Evolutionary conservation across 2,113 vertebrate genomes (phyloP).

Genomic region (Austrofundulus limnaeus): DNA sequence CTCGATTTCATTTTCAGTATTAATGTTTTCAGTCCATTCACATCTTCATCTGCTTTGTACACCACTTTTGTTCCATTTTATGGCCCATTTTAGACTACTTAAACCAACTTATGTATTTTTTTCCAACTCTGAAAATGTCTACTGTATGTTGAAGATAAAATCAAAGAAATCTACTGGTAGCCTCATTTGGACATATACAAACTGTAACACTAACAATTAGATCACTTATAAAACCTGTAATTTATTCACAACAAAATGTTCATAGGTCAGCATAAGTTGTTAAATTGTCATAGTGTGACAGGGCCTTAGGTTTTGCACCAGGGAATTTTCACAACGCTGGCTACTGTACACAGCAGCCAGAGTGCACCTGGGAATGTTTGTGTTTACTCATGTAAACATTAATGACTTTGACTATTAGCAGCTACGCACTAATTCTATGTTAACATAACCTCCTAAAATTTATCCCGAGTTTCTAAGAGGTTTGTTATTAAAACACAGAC

Average conservation of each 20-base stretch:
- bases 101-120: no score
- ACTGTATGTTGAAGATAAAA: no score
- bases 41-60: slow-evolving; percentile 2
- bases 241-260: no score
- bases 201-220: no score
- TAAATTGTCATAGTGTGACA: no score
- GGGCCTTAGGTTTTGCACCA: slow-evolving; percentile 10
- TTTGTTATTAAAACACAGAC: not conserved
- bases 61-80: slow-evolving; percentile 4
- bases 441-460: slow-evolving; percentile 13
- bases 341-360: slow-evolving; percentile 9
- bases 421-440: slow-evolving; percentile 20
- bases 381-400: slow-evolving; percentile 18
- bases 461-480: not conserved
- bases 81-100: no score
- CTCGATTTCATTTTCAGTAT: not conserved
- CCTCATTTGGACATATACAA: no score
- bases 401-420: slow-evolving; percentile 17
- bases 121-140: no score
- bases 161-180: no score
- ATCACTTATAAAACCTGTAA: no score
- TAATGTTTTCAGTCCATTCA: not conserved
- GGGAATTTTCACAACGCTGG: no score
- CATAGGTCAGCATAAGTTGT: no score
- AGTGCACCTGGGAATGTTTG: slow-evolving; percentile 24